phyloP scores from a whole-genome alignment of 2,888 invertebrate genomes.

The Druceiella hillmani region DNA sequence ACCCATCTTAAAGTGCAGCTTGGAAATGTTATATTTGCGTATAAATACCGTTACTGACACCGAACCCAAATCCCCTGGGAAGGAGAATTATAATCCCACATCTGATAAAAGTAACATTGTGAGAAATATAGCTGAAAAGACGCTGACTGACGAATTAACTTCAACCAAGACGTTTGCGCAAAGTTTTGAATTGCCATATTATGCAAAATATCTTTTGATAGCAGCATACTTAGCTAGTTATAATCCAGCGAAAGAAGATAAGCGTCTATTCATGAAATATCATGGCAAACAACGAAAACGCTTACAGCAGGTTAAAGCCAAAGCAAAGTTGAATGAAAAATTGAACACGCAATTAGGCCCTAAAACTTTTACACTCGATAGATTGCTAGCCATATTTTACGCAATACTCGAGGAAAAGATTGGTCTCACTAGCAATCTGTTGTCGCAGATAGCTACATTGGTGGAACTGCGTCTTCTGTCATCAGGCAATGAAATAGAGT shows the following conservation, averaged over 20 bases:
- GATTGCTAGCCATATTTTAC: slow-evolving; percentile 84
- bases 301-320: slow-evolving; percentile 53
- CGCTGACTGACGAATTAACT: slow-evolving; percentile 40
- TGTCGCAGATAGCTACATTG: slow-evolving; percentile 82
- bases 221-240: slow-evolving; percentile 91
- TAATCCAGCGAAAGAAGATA: slow-evolving; percentile 85
- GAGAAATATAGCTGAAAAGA: slow-evolving; percentile 35
- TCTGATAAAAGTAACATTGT: slow-evolving; percentile 11
- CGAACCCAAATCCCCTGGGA: slow-evolving; percentile 32
- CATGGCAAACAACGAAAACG: slow-evolving; percentile 68
- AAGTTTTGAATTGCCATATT: slow-evolving; percentile 77
- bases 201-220: slow-evolving; percentile 83
- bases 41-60: slow-evolving; percentile 38
- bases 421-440: slow-evolving; percentile 78
- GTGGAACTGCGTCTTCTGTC: slow-evolving; percentile 77
- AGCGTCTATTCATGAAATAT: slow-evolving; percentile 76
- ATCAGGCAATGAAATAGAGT: slow-evolving; percentile 64
- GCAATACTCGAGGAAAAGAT: slow-evolving; percentile 81
- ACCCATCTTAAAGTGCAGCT: slow-evolving; percentile 65
- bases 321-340: slow-evolving; percentile 50
- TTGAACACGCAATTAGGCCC: slow-evolving; percentile 73
- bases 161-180: slow-evolving; percentile 55
- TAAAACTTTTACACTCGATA: slow-evolving; percentile 73
- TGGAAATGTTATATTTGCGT: slow-evolving; percentile 73
- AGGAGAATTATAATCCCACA: slow-evolving; percentile 33